Evolutionary conservation across 2,797 vertebrate genomes (phyloP), one percentile per base, ranked within the genome.

Genomic region (Rhinichthys osculus): DNA sequence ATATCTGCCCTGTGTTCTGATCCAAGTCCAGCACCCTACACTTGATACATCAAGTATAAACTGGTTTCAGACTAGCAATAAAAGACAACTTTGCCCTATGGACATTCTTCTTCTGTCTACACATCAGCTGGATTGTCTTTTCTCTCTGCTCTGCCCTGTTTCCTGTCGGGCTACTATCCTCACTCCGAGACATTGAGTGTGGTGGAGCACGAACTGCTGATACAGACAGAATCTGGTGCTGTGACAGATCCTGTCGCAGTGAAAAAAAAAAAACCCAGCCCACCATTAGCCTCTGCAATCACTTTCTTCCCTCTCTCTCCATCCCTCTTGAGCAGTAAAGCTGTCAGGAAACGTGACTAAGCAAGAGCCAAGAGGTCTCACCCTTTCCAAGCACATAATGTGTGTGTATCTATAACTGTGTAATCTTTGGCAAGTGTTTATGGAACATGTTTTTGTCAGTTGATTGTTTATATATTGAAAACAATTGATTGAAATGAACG

Each of bases 241-340:
- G 88, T 87, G 89, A 89, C 87, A 85, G 87, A 84, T 89, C 86
- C 78, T 86, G 90, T 87, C 86, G 81, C 90, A 88, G 88, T 86
- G 74, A 19, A 5, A 33, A 0, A 17, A 44, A 23, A 35, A 78
- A 71, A 70, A 40, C 19, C 21, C 77, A 78, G 76, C 35, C 74
- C 85, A 81, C 54, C 38, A 57, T 82, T 84, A 76, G 76, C 83
- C 84, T 67, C 23, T 0, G n/a, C 85, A 74, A 57, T 42, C 83
- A 38, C 57, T 35, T 33, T 30, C 69, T 30, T 42, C 67, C 74
- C 4, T 16, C 66, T 3, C 30, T 47, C 81, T 33, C 62, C 69
- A 19, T 38, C 81, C 50, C 66, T 54, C 76, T 42, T 9, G 44
- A n/a, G 70, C 76, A 90, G 88, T 87, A 85, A 21, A 47, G 73